Evolutionary conservation across 2,888 invertebrate genomes (phyloP), one percentile per base, ranked within the genome.

Genomic region (Polyommatus iphigenia): DNA sequence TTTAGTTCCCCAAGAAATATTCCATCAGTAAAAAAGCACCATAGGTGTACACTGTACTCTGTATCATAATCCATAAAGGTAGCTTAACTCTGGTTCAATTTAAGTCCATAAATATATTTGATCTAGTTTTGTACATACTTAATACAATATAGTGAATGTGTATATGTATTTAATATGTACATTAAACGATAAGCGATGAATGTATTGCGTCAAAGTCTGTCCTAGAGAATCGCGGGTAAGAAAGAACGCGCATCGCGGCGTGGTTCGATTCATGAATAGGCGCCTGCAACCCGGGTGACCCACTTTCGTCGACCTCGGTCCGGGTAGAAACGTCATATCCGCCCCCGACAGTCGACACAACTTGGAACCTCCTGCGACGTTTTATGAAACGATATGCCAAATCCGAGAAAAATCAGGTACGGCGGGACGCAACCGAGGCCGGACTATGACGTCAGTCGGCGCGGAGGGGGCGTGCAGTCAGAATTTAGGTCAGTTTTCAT

Each of bases 211-310:
- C 85, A 76, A 80, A 82, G 86, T 86, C 87, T 82, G 84, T 83
- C 57, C 82, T 82, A 82, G 79, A 83, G 84, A 87, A 88, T 88
- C 89, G 89, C 86, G 83, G 83, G 86, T 85, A 91, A 92, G 93
- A 91, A 94, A 93, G 93, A 92, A 92, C 87, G 85, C 86, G 89
- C 89, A 89, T 88, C 91, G 89, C 87, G 84, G 87, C 89, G 89
- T 89, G 87, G 83, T 91, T 91, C 93, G 93, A 93, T 94, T 95
- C 94, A 94, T 95, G 91, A 95, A 95, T 93, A 90, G 90, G 89
- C 92, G 94, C 94, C 94, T 95, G 95, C 95, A 95, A 94, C 95
- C 95, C 94, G 94, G 91, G 91, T 95, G 95, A 95, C 95, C 96
- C 92, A 96, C 91, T 95, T 96, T 92, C 91, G 94, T 94, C 94